Evolutionary conservation across 2,888 invertebrate genomes (phyloP), one percentile per base, ranked within the genome.

Genomic region (Lepas anatifera): DNA sequence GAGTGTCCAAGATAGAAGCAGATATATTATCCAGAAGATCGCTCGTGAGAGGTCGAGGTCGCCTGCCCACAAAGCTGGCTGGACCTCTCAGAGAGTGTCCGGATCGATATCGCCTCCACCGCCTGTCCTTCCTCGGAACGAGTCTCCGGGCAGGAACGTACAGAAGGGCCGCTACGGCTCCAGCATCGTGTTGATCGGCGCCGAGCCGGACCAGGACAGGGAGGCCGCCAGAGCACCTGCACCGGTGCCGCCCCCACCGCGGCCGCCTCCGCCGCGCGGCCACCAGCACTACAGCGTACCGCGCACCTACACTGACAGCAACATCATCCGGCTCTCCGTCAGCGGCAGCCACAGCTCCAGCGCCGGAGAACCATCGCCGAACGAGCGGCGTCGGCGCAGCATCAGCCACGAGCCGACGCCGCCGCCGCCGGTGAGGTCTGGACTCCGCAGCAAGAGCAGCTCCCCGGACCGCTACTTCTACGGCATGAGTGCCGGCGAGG

Each of bases 11-110:
- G 66, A 66, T 10, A 37, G 66, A 18, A 66, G 66, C 13, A 37
- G 66, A 25, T 39, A 39, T 39, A 66, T 66, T 18, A 66, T 66
- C 66, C n/a, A 66, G 39, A 37, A 66, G 66, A 66, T 66, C 37
- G 66, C 66, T 16, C 25, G 39, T 27, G 39, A 41, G 39, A n/a
- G 66, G 13, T 66, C 39, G 3, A 37, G 66, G 22, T 64, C 63
- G n/a, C 66, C 66, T 11, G 66, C 22, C 66, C 18, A 37, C 39
- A 66, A 39, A 39, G 2, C 32, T 7, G 29, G 16, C 10, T 58
- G 58, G 58, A n/a, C 32, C 32, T 58, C 58, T 18, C 58, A 58
- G 58, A 32, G 58, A 7, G 58, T 58, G 58, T 35, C 32, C 18
- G 58, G 35, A 16, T 58, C 58, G 3, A 16, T 58, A 22, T 58